Evolutionary conservation across 1,140 invertebrate species (phyloP).

Genomic region (Teleopsis dalmanni): DNA sequence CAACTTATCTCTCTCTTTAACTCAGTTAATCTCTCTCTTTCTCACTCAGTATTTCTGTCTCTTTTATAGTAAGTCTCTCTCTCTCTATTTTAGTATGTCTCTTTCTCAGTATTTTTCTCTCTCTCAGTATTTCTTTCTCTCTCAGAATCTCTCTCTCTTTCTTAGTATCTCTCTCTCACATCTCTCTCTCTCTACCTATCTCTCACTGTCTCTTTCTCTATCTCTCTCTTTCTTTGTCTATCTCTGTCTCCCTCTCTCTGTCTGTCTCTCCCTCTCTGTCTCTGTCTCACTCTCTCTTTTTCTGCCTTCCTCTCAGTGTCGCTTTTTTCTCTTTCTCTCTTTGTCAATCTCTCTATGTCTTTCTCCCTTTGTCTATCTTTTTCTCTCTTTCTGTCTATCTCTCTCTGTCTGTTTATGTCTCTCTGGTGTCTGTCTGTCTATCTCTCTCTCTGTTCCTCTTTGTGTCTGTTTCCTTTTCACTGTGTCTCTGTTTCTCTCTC

Average conservation of each 20-base stretch:
- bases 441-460: background rate
- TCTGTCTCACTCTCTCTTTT: background rate
- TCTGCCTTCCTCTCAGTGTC: background rate
- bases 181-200: background rate
- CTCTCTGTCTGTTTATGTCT: background rate
- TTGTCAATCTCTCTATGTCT: background rate
- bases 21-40: too few relatives aligned
- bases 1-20: too few relatives aligned
- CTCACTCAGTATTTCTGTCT: too few relatives aligned
- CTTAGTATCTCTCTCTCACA: too few relatives aligned
- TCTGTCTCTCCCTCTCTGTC: background rate
- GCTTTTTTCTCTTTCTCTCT: background rate
- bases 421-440: too few relatives aligned
- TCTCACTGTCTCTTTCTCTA: background rate
- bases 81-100: too few relatives aligned
- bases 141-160: too few relatives aligned
- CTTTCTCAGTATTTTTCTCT: too few relatives aligned
- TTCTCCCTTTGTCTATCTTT: background rate
- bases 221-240: background rate
- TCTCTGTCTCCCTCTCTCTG: background rate
- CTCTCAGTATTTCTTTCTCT: background rate
- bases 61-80: too few relatives aligned
- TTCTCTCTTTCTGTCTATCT: background rate
- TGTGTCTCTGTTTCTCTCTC: background rate
- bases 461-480: background rate